A percentile compares a stretch with the other conserved stretches of the same genome.
phyloP scores from a whole-genome alignment of 35 echinoderm and acorn worm genomes.

The Stichopus chloronotus region DNA sequence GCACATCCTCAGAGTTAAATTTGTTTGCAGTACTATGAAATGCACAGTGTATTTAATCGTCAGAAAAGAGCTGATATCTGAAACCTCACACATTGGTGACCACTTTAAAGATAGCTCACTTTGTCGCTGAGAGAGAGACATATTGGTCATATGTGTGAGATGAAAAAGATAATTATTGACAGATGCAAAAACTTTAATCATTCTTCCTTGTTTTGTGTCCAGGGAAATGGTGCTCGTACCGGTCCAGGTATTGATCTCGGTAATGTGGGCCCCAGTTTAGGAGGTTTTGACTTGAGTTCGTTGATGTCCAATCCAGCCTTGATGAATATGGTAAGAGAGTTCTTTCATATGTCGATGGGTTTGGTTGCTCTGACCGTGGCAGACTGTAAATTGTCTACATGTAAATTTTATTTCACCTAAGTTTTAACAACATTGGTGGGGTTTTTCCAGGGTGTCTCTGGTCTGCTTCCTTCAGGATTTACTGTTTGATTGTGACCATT shows the following conservation, averaged over 20 bases:
- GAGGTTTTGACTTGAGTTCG: slow-evolving; percentile 80
- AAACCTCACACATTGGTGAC: too few species aligned
- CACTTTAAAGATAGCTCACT: too few species aligned
- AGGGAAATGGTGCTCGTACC: slow-evolving; percentile 15
- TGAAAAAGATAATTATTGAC: too few species aligned
- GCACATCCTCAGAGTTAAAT: too few species aligned
- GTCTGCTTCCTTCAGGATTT: background rate
- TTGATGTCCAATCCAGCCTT: slow-evolving; percentile 89
- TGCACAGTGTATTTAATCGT: too few species aligned
- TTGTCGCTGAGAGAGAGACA: too few species aligned
- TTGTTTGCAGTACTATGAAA: too few species aligned
- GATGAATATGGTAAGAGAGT: slow-evolving; percentile 93
- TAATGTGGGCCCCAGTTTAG: slow-evolving; percentile 62
- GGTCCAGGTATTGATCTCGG: slow-evolving; percentile 40
- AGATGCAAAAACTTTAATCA: too few species aligned
- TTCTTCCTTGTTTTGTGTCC: background rate
- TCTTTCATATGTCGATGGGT: background rate
- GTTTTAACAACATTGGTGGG: too few species aligned
- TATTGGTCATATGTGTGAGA: too few species aligned
- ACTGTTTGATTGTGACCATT: background rate
- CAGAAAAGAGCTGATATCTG: too few species aligned
- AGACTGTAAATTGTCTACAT: background rate
- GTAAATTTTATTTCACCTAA: background rate
- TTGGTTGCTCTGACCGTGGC: background rate
- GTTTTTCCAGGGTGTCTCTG: background rate